A percentile compares a stretch with the other conserved stretches of the same genome.
Evolutionary conservation across 2,113 vertebrate genomes (phyloP).

Genomic region (Seriola dumerili): DNA sequence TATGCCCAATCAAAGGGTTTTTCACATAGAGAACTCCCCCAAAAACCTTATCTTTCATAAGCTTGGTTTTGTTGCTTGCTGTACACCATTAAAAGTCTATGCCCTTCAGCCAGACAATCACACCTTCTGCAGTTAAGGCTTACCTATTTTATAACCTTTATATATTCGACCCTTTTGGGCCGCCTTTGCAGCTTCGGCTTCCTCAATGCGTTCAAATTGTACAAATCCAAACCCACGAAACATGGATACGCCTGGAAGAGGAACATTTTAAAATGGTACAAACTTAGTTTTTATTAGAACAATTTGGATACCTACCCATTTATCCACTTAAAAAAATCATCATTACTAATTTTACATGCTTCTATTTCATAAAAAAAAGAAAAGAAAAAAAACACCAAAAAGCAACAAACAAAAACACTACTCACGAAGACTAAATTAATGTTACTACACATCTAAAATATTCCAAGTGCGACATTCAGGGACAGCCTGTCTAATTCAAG

Average conservation of each 20-base stretch:
- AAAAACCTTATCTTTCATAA: neutral
- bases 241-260: conserved; percentile 90
- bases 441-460: conserved; percentile 23
- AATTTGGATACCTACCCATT: conserved; percentile 47
- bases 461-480: conserved; percentile 18
- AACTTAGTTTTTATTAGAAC: conserved; percentile 48
- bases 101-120: conserved; percentile 52
- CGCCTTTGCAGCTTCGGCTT: conserved; percentile 91
- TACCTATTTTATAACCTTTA: conserved; percentile 94
- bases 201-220: conserved; percentile 91
- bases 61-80: neutral
- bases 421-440: neutral
- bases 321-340: conserved; percentile 1
- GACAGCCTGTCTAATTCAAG: conserved; percentile 9
- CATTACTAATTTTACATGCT: conserved; percentile 12
- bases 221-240: conserved; percentile 92
- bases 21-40: neutral
- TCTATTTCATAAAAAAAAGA: conserved; percentile 14
- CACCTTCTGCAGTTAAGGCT: conserved; percentile 70
- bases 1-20: neutral
- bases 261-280: conserved; percentile 81
- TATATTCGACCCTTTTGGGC: conserved; percentile 91
- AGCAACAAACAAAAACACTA: neutral
- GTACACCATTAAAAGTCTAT: conserved; percentile 5
- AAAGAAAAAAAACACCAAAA: neutral